Percentiles rank a stretch among this genome's conserved stretches.
Conservation (phyloP, 2,113 vertebrate genomes). For the Egretta garzetta region DNA sequence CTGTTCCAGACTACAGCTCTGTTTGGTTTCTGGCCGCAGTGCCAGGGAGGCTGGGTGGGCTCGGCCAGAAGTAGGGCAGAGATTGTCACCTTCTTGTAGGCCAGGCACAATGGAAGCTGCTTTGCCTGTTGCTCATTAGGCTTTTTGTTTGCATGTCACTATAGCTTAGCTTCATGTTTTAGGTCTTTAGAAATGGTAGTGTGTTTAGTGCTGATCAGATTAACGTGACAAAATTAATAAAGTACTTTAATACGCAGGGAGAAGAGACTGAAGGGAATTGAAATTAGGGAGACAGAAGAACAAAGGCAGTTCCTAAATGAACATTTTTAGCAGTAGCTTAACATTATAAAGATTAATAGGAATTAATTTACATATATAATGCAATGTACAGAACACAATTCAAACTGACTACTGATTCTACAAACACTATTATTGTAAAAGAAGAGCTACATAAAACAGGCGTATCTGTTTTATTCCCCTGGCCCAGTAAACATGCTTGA, state of each 20-base stretch:
- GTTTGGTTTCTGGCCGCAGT: background rate
- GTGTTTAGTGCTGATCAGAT: conserved; percentile 62
- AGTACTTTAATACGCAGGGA: conserved; percentile 48
- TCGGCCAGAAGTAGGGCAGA: background rate
- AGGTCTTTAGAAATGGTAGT: background rate
- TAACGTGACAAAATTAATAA: conserved; percentile 71
- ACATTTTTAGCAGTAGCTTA: conserved; percentile 69
- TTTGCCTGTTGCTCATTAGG: background rate
- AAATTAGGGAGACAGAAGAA: conserved; percentile 68
- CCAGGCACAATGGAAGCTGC: background rate
- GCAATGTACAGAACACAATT: conserved; percentile 39
- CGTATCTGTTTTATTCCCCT: background rate
- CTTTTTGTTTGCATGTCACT: background rate
- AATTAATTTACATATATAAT: conserved; percentile 71
- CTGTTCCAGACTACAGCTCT: background rate
- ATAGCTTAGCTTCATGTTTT: background rate
- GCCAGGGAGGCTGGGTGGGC: background rate
- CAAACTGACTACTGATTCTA: conserved; percentile 20
- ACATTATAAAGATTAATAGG: conserved; percentile 71
- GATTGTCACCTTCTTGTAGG: background rate
- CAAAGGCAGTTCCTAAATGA: conserved; percentile 62
- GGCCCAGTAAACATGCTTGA: background rate
- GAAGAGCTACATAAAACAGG: background rate
- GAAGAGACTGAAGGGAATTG: conserved; percentile 60
- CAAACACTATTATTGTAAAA: conserved; percentile 1